phyloP scores from a whole-genome alignment of 2,888 invertebrate genomes.

The Plemyria rubiginata region DNA sequence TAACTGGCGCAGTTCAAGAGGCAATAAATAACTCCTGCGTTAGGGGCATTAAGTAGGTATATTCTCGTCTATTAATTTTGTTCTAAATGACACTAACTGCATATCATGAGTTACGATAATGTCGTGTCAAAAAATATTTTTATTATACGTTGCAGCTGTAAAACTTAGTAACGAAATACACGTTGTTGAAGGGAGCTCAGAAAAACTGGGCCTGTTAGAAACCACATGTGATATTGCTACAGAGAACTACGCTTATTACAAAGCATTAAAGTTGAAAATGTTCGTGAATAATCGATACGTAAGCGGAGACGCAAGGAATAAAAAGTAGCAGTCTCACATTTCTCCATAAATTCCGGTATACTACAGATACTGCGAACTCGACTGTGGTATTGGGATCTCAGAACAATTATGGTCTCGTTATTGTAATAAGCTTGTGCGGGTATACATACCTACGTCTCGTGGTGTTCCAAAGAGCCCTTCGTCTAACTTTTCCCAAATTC shows the following conservation, averaged over 20 bases:
- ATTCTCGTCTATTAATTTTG: conserved; percentile 52
- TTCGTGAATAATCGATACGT: conserved; percentile 41
- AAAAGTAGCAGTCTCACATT: conserved; percentile 70
- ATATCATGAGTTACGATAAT: conserved; percentile 57
- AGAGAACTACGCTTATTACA: conserved; percentile 39
- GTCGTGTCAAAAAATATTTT: conserved; percentile 47
- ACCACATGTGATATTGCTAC: conserved; percentile 36
- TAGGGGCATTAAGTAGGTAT: conserved; percentile 27
- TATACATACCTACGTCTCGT: not conserved
- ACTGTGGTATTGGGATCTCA: conserved; percentile 42
- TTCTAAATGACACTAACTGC: conserved; percentile 59
- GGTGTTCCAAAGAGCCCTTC: not conserved
- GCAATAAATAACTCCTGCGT: conserved; percentile 48
- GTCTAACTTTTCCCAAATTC: too few species aligned
- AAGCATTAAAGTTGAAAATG: conserved; percentile 41
- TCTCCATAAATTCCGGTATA: conserved; percentile 68
- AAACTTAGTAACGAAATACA: conserved; percentile 63
- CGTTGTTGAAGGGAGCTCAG: conserved; percentile 50
- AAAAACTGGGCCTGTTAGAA: conserved; percentile 56
- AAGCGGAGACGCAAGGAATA: conserved; percentile 50
- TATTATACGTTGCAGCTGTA: conserved; percentile 60
- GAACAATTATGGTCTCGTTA: conserved; percentile 9
- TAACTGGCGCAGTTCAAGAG: conserved; percentile 17
- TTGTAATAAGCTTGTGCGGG: not conserved
- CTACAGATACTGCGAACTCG: conserved; percentile 51